phyloP scores from a whole-genome alignment of 2,888 invertebrate species.

The Coenonympha arcania region DNA sequence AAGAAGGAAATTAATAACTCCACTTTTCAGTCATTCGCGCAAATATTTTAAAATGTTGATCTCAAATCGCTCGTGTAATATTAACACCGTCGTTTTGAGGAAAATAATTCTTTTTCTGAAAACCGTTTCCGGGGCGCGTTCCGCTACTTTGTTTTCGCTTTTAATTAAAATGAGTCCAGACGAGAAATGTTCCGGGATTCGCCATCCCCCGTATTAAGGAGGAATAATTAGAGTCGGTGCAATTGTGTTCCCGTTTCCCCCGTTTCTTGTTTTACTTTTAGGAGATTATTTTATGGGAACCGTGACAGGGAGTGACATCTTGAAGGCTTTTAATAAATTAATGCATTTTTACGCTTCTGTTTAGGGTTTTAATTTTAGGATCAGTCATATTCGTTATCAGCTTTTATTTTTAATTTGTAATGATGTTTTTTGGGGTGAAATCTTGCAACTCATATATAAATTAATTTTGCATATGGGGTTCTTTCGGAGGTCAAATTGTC shows the following conservation, averaged over 20 bases:
- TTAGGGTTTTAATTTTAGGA: too few relatives aligned
- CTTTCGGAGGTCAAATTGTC: too few relatives aligned
- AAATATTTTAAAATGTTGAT: too few relatives aligned
- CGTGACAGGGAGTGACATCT: constrained; percentile 19
- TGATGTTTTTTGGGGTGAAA: too few relatives aligned
- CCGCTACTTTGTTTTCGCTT: constrained; percentile 58
- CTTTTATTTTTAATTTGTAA: too few relatives aligned
- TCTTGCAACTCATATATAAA: too few relatives aligned
- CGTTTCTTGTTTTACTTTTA: constrained; percentile 19
- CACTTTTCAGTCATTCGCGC: constrained; percentile 6
- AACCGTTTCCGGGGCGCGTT: constrained; percentile 44
- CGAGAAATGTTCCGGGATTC: constrained; percentile 37
- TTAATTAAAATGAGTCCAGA: constrained; percentile 65
- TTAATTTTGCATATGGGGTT: too few relatives aligned
- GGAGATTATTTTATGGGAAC: constrained; percentile 23
- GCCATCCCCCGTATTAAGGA: constrained; percentile 28
- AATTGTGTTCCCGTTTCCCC: constrained; percentile 21
- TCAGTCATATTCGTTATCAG: too few relatives aligned
- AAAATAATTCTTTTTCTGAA: constrained; percentile 37
- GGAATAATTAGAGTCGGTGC: constrained; percentile 31
- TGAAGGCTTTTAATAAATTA: constrained; percentile 7
- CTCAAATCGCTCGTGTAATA: constrained; percentile 24
- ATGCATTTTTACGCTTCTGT: too few relatives aligned
- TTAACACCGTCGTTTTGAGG: constrained; percentile 27
- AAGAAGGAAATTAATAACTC: too few relatives aligned